Evolutionary conservation across 2,113 vertebrate species (phyloP), one percentile per base, ranked within the genome.

Genomic region (Lynx canadensis): DNA sequence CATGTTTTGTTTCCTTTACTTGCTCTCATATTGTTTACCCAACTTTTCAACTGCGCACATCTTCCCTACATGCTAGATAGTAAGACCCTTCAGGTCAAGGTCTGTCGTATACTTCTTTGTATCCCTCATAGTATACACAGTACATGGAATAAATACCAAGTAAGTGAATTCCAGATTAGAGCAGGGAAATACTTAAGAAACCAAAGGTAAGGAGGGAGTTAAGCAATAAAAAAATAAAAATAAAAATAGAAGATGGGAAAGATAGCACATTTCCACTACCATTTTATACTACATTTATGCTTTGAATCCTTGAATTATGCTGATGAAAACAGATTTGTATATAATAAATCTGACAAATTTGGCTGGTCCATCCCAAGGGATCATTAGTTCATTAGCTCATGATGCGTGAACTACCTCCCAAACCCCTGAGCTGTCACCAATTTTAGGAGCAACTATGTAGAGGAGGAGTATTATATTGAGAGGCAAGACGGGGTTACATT

Each of bases 1-100:
- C 45, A 60, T 73, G 14, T 63, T 92, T 89, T 92, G 82, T 79
- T 91, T 55, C 23, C 41, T 57, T 93, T 80, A 27, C 79, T 96
- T 90, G 80, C 27, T 90, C 74, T 73, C 68, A 15, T 25, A 8
- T 15, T 79, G 25, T 84, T 89, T 86, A 96, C 31, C 81, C 74
- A 96, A 45, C 57, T 92, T 84, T 92, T 96, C 41, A 38, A 80
- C 69, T 71, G 50, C 27, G 3, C 38, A n/a, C 10, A 12, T 83
- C 88, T 94, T 95, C 41, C 57, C 74, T 45, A 31, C 8, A 7
- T 8, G 14, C 65, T 91, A 69, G 48, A 66, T 23, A 45, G 38
- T 29, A 74, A 74, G 41, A 63, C 27, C 33, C 23, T 66, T 74
- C n/a, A 66, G 74, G 65, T 65, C 89, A 71, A 63, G 48, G n/a